Evolutionary conservation across 2,113 vertebrate species (phyloP).

Genomic region (Nycticryphes semicollaris): DNA sequence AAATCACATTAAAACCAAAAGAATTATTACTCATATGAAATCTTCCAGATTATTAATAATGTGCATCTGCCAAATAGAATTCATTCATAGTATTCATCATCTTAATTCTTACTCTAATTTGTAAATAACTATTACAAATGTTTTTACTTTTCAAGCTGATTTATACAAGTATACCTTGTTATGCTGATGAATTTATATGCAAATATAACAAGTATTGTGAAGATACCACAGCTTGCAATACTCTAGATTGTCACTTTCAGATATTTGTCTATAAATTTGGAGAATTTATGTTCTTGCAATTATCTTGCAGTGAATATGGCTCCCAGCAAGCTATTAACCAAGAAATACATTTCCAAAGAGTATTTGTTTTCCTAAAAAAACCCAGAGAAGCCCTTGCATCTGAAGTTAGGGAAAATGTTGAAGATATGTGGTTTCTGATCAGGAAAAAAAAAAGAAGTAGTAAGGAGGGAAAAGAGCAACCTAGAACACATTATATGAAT

Average conservation of each 20-base stretch:
- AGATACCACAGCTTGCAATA: neutral
- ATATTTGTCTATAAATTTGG: neutral
- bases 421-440: constrained; percentile 77
- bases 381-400: constrained; percentile 77
- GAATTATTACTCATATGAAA: neutral
- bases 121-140: constrained; percentile 10
- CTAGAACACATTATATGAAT: constrained; percentile 34
- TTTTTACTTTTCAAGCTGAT: constrained; percentile 41
- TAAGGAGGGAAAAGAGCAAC: constrained; percentile 69
- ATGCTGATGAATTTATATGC: neutral
- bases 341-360: constrained; percentile 68
- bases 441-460: constrained; percentile 35
- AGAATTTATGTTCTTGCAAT: neutral
- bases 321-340: neutral
- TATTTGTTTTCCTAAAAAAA: constrained; percentile 82
- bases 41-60: neutral
- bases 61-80: neutral
- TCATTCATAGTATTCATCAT: neutral
- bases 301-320: neutral
- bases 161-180: constrained; percentile 9
- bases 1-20: neutral
- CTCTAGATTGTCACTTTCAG: neutral
- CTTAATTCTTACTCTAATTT: constrained; percentile 8
- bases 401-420: constrained; percentile 78
- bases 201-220: constrained; percentile 22